A percentile compares a stretch with the other conserved stretches of the same genome.
These are phyloP conservation scores for Tragulus kanchil DNA, from an alignment of 2,113 vertebrate genomes.

Conservation along the genomic window DNA sequence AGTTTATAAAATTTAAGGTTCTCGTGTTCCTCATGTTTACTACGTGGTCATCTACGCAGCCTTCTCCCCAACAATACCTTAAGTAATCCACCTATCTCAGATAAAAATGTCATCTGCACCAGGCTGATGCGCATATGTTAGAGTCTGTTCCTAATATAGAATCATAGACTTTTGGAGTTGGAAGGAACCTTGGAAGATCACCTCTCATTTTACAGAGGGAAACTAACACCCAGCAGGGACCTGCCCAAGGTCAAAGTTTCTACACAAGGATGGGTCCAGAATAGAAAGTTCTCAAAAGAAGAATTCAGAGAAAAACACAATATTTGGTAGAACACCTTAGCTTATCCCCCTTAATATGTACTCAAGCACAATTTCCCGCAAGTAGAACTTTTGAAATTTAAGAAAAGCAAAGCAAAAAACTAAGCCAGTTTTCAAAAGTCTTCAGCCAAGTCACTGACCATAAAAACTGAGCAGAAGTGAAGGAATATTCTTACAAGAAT, in stretches of 20 bases:
- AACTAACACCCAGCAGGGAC: slow-evolving; percentile 68
- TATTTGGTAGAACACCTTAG: slow-evolving; percentile 45
- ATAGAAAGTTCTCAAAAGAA: slow-evolving; percentile 59
- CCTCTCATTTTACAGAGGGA: slow-evolving; percentile 77
- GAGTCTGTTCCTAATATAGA: slow-evolving; percentile 81
- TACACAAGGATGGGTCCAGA: slow-evolving; percentile 33
- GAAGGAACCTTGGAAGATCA: slow-evolving; percentile 79
- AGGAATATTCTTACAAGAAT: slow-evolving; percentile 16
- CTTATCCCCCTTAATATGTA: slow-evolving; percentile 36
- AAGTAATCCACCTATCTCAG: slow-evolving; percentile 63
- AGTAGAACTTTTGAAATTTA: slow-evolving; percentile 60
- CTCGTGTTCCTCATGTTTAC: neutral
- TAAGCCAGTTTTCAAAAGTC: slow-evolving; percentile 27
- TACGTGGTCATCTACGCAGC: neutral
- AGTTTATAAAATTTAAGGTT: slow-evolving; percentile 45
- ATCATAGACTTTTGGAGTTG: slow-evolving; percentile 64
- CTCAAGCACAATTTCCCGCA: slow-evolving; percentile 55
- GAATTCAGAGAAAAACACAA: slow-evolving; percentile 43
- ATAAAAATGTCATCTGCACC: slow-evolving; percentile 74
- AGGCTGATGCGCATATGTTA: slow-evolving; percentile 63
- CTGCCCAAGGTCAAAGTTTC: slow-evolving; percentile 70
- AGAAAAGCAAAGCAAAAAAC: slow-evolving; percentile 65
- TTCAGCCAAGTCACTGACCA: slow-evolving; percentile 53
- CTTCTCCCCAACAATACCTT: slow-evolving; percentile 51
- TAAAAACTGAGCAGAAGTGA: slow-evolving; percentile 58